Base-by-base conservation (phyloP, 2,113 vertebrate genomes). In the Pipra filicauda region DNA sequence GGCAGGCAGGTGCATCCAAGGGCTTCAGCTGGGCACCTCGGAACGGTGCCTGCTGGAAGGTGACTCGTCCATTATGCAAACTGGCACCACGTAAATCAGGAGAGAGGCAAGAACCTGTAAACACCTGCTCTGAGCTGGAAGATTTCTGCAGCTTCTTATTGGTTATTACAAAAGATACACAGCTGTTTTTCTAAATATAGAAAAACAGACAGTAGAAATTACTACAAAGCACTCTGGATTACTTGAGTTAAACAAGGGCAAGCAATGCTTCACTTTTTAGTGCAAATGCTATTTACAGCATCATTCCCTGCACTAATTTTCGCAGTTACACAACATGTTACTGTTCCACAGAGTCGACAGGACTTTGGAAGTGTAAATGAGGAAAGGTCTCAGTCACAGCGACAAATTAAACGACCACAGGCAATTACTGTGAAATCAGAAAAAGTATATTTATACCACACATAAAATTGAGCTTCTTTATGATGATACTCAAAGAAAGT, bases 301-400 rank as follows among this genome's bases (percentile, higher is more conserved):
- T 89, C 85, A 43, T 66, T 46, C 12, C 31, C 89, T 62, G 67
- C 43, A 69, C 83, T 91, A 3, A 82, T 93, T 96, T 93, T 85
- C 75, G 59, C 57, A 65, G 92, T 92, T 95, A 77, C 65, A 88
- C 89, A 92, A 77, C 81, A 62, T 0, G 1, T 62, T 64, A 31
- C 86, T 82, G 66, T 75, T 82, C 39, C 21, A 66, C 31, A 13
- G 6, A 92, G 79, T 89, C 90, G 88, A 27, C 44, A 92, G 66
- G 70, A 89, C 81, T 94, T 88, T 78, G 88, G 69, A 93, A 94
- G 83, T 87, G 89, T 82, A 92, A 94, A 91, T 69, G 83, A 96
- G 92, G 91, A 69, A 93, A 93, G 92, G 81, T 70, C 80, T 95
- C 92, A 84, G 82, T 90, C 70, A 65, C 61, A 54, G 43, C 27